phyloP scores from a whole-genome alignment of 2,113 vertebrate species.

The Copsychus sechellarum region DNA sequence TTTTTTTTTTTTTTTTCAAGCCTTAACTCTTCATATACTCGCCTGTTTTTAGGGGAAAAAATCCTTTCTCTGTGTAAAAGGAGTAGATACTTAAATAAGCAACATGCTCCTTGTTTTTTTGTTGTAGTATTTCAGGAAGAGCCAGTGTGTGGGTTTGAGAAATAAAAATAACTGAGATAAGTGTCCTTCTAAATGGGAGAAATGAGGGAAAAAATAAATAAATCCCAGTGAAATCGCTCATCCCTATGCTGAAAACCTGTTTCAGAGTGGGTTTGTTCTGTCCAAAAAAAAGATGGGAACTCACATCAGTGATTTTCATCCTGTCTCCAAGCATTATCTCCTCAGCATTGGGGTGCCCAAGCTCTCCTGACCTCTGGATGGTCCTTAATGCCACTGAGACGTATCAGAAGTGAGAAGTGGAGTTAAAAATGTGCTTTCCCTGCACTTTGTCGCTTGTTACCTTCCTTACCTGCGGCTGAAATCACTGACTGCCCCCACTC shows the following conservation, averaged over 20 bases:
- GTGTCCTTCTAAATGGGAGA: background rate
- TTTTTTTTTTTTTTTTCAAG: background rate
- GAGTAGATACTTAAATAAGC: background rate
- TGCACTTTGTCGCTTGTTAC: background rate
- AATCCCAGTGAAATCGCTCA: background rate
- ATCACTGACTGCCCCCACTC: background rate
- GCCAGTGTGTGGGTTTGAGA: background rate
- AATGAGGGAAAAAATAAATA: background rate
- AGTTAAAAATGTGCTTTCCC: background rate
- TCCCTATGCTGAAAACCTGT: background rate
- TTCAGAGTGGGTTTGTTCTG: background rate
- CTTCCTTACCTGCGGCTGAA: background rate
- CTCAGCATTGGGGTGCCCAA: background rate
- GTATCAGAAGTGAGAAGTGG: background rate
- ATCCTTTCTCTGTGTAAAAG: background rate
- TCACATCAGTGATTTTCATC: background rate
- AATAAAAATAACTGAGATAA: background rate
- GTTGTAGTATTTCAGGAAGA: background rate
- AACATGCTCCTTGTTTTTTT: accelerated
- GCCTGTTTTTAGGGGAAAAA: background rate
- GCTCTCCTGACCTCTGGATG: background rate
- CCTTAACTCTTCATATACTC: constrained; percentile 9
- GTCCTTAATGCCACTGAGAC: background rate
- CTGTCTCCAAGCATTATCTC: background rate
- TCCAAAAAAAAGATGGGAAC: background rate